Evolutionary conservation across 1,140 invertebrate species (phyloP), one percentile per base, ranked within the genome.

Genomic region (Theocolax elegans): DNA sequence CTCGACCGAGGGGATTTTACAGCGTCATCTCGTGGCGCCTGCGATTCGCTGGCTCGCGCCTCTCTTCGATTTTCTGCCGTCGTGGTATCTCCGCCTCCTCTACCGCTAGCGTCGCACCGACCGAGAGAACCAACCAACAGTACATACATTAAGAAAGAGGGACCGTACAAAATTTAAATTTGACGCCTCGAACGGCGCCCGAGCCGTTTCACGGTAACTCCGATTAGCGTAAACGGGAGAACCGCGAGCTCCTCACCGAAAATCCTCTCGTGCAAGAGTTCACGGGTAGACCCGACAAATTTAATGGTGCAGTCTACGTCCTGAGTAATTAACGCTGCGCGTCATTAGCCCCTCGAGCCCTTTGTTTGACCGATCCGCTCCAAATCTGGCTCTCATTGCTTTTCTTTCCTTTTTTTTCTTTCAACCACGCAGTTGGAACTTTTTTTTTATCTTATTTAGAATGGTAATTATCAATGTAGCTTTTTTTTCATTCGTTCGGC

Each of bases 1-100:
- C n/a, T n/a, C n/a, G n/a, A n/a, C n/a, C n/a, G n/a, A n/a, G 60
- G 48, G 67, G 75, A 75, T 76, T 75, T 73, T 74, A 73, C 76
- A 74, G 68, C 78, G 79, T 80, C 78, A 82, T 78, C 54, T 68
- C 67, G 75, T 75, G 80, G 80, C 78, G 80, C 79, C 80, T 78
- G 72, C 71, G 67, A 79, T 78, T 76, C 76, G 68, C 69, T 51
- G 67, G 23, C 65, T 48, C 31, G 68, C 67, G 51, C 44, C 62
- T 58, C 48, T 40, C 19, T 71, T 75, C 56, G 66, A 63, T 73
- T 70, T 73, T 54, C 44, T 74, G 40, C 54, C 60, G 49, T 63
- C 23, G 31, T 42, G 23, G 19, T 67, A 35, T 49, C 46, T 72
- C 70, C 59, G 56, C 53, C 63, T 63, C 46, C 46, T 25, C 8